These are phyloP conservation scores for Arnoldichthys spilopterus DNA, from an alignment of 2,797 vertebrate species.

Conservation along the genomic window DNA sequence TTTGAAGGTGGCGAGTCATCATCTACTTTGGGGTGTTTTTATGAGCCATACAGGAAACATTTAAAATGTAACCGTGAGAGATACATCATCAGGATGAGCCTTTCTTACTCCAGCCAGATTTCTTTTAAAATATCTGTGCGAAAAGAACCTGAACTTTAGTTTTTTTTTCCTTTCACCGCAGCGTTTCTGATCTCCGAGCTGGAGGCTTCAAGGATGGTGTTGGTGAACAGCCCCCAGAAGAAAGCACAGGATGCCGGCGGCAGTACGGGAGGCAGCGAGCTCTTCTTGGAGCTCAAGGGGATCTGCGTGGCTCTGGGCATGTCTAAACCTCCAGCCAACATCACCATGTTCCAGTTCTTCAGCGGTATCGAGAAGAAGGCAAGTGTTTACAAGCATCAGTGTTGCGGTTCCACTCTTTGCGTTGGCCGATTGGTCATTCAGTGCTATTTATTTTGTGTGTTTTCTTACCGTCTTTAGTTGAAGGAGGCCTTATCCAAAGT, in stretches of 20 bases:
- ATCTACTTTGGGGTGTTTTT: no score
- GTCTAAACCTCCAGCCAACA: slow-evolving; percentile 97
- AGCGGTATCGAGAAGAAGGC: slow-evolving; percentile 99
- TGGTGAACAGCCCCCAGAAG: slow-evolving; percentile 87
- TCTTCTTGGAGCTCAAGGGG: slow-evolving; percentile 93
- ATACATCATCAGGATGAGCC: no score
- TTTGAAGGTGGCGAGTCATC: no score
- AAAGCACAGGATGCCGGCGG: slow-evolving; percentile 81
- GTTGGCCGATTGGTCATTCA: no score
- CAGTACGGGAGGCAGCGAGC: slow-evolving; percentile 83
- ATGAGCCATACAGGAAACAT: no score
- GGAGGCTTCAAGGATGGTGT: slow-evolving; percentile 94
- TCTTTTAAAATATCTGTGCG: no score
- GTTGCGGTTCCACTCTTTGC: no score
- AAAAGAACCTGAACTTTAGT: neutral
- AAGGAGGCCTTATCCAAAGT: slow-evolving; percentile 93
- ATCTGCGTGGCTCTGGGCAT: slow-evolving; percentile 96
- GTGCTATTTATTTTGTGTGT: neutral
- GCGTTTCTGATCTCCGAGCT: slow-evolving; percentile 97
- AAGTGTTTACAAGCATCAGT: slow-evolving; percentile 22
- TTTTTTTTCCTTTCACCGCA: slow-evolving; percentile 58
- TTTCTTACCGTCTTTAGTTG: slow-evolving; percentile 75
- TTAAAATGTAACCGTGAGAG: no score
- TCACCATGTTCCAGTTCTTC: slow-evolving; percentile 99
- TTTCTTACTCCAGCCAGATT: no score